phyloP scores from a whole-genome alignment of 2,113 vertebrate species.

The Plotosus lineatus region DNA sequence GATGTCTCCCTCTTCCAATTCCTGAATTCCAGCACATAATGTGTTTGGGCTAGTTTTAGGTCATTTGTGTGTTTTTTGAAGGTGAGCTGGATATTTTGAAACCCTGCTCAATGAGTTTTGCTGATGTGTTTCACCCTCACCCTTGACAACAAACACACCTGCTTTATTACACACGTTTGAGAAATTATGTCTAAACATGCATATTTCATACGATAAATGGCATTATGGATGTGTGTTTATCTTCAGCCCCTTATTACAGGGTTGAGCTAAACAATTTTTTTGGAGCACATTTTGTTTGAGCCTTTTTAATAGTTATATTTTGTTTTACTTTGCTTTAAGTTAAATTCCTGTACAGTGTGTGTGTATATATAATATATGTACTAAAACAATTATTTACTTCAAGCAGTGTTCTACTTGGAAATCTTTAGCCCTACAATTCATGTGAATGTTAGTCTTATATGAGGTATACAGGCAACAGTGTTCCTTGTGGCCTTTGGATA shows the following conservation, averaged over 20 bases:
- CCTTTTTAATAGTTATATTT: not conserved
- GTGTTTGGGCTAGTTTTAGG: not conserved
- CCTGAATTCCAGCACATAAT: not conserved
- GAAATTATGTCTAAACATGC: not conserved
- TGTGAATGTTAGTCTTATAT: too few species aligned
- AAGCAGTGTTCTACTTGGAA: too few species aligned
- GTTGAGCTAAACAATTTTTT: not conserved
- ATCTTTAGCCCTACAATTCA: too few species aligned
- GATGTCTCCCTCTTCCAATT: not conserved
- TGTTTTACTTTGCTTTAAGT: too few species aligned
- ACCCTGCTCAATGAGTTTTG: constrained; percentile 6
- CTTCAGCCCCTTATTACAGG: not conserved
- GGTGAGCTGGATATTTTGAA: not conserved
- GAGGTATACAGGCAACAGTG: too few species aligned
- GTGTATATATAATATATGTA: too few species aligned
- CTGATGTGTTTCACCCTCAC: not conserved
- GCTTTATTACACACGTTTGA: not conserved
- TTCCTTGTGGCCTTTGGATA: too few species aligned
- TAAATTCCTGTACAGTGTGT: too few species aligned
- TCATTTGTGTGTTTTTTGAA: not conserved
- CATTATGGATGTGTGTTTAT: not conserved
- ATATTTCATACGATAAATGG: not conserved
- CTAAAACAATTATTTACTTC: too few species aligned
- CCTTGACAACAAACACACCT: not conserved
- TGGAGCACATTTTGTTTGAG: not conserved